Evolutionary conservation across 1,140 invertebrate genomes (phyloP).

Genomic region (Musca domestica): DNA sequence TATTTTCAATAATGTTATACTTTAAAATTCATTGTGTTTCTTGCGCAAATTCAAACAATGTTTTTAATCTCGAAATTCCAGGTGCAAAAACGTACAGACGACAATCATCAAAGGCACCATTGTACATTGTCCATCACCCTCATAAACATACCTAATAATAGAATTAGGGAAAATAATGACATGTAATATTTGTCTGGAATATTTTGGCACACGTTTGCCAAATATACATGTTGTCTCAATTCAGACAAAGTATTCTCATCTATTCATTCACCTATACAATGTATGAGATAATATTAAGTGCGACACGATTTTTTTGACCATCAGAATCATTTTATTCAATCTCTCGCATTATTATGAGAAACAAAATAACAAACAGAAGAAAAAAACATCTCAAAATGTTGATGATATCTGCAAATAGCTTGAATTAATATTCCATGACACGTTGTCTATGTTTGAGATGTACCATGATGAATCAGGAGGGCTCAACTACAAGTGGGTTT

Average conservation of each 20-base stretch:
- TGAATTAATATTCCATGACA: conserved; percentile 13
- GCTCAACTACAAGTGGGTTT: not conserved
- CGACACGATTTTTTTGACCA: too few species aligned
- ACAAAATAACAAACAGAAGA: not conserved
- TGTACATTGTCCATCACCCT: not conserved
- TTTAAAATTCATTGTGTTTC: too few species aligned
- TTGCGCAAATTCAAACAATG: too few species aligned
- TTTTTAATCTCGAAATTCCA: too few species aligned
- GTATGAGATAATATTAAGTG: too few species aligned
- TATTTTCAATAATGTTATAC: too few species aligned
- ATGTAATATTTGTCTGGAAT: conserved; percentile 5
- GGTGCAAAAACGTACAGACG: too few species aligned
- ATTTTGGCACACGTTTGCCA: conserved; percentile 19
- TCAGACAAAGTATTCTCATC: not conserved
- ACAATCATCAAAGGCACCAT: too few species aligned
- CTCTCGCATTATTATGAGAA: too few species aligned
- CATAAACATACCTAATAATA: conserved; percentile 22
- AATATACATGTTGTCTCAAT: not conserved
- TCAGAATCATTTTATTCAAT: too few species aligned
- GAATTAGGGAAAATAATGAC: conserved; percentile 8
- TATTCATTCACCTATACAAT: too few species aligned
- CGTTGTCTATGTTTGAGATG: conserved; percentile 1
- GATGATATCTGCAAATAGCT: not conserved
- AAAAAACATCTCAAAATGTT: conserved; percentile 4
- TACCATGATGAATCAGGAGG: not conserved